Conservation (phyloP, 2,888 invertebrate species). For the Cremastinae sp. region DNA sequence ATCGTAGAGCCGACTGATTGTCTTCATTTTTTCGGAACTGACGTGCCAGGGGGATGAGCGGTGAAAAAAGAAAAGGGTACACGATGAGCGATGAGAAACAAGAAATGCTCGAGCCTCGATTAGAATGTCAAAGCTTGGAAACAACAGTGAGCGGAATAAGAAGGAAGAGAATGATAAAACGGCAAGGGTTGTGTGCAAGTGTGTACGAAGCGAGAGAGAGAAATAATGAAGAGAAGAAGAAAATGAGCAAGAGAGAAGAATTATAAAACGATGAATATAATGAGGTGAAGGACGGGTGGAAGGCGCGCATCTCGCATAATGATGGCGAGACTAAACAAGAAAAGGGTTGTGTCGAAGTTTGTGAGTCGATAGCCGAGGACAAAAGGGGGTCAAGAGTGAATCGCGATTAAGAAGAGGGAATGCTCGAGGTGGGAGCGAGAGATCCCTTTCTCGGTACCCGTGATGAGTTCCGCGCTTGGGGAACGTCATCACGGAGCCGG, state of each 20-base stretch:
- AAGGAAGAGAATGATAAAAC: constrained; percentile 42
- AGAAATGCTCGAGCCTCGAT: constrained; percentile 66
- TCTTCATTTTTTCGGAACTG: constrained; percentile 47
- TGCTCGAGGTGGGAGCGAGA: constrained; percentile 10
- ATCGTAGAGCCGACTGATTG: constrained; percentile 27
- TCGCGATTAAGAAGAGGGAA: constrained; percentile 38
- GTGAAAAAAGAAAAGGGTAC: constrained; percentile 37
- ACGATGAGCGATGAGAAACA: constrained; percentile 57
- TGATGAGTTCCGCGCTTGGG: constrained; percentile 36
- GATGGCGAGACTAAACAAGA: constrained; percentile 74
- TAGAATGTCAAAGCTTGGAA: constrained; percentile 73
- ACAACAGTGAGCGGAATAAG: constrained; percentile 26
- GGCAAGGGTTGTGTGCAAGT: constrained; percentile 6
- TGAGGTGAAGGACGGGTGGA: constrained; percentile 51
- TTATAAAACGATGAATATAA: constrained; percentile 50
- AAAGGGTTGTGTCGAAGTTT: constrained; percentile 70
- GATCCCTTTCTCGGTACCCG: neutral
- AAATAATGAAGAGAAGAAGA: constrained; percentile 4
- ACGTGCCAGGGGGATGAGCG: constrained; percentile 15
- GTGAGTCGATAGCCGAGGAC: constrained; percentile 51
- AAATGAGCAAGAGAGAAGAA: constrained; percentile 23
- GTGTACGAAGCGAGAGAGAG: constrained; percentile 1
- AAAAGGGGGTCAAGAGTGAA: constrained; percentile 66
- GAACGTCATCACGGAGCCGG: constrained; percentile 48
- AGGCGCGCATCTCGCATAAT: constrained; percentile 71